A percentile compares a stretch with the other conserved stretches of the same genome.
These are phyloP conservation scores for Pygmarrhopalites habei DNA, from an alignment of 1,140 invertebrate species.

Conservation along the genomic window DNA sequence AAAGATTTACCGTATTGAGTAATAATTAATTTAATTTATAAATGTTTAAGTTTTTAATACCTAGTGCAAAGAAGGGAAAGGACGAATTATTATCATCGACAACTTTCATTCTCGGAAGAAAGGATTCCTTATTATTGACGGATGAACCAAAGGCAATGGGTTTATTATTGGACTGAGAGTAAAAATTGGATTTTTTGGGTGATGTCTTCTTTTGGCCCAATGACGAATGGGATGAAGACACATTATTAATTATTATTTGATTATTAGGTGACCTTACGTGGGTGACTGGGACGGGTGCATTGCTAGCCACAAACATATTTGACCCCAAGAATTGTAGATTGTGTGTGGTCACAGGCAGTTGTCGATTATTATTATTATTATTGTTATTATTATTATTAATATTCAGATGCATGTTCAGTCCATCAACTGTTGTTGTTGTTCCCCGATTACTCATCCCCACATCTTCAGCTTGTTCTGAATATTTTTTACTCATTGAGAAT, in stretches of 20 bases:
- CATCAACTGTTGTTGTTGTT: background rate
- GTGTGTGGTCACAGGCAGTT: conserved; percentile 10
- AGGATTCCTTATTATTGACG: conserved; percentile 24
- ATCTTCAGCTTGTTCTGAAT: conserved; percentile 4
- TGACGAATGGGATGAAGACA: background rate
- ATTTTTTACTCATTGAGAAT: conserved; percentile 15
- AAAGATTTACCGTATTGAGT: too few species aligned
- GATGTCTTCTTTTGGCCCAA: background rate
- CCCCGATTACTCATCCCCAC: too few species aligned
- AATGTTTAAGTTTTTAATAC: background rate
- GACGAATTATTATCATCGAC: conserved; percentile 15
- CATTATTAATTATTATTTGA: too few species aligned
- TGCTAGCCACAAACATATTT: conserved; percentile 1
- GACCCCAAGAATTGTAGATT: conserved; percentile 4
- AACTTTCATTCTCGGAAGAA: conserved; percentile 33
- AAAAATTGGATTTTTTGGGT: conserved; percentile 11
- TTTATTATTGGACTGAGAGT: background rate
- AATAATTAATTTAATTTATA: too few species aligned
- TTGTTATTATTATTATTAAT: background rate
- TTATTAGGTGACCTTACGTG: background rate
- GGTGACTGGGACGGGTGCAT: background rate
- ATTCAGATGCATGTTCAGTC: background rate
- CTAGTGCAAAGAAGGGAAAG: conserved; percentile 15
- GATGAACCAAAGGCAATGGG: conserved; percentile 32
- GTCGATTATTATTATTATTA: background rate